Conservation (phyloP, 1,140 invertebrate species). For the Maconellicoccus hirsutus region DNA sequence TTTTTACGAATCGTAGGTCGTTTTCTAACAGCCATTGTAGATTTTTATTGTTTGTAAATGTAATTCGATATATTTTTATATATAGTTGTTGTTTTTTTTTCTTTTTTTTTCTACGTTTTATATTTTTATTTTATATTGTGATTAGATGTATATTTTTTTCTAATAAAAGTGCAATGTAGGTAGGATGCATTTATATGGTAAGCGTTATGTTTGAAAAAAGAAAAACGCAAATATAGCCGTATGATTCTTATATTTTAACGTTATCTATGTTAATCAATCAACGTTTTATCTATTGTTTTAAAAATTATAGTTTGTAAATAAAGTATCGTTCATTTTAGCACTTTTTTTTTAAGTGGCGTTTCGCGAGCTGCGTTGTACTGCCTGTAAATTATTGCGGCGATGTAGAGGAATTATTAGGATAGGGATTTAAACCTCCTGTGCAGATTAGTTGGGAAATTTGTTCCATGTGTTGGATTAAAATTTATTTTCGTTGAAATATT, state of each 20-base stretch:
- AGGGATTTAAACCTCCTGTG: too few relatives aligned
- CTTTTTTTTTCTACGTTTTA: conserved; percentile 8
- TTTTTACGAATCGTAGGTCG: conserved; percentile 8
- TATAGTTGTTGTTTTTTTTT: neutral
- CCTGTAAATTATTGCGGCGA: too few relatives aligned
- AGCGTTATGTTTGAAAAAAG: neutral
- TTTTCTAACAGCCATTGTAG: conserved; percentile 3
- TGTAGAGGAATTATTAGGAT: too few relatives aligned
- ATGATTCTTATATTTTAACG: neutral
- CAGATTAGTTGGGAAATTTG: too few relatives aligned
- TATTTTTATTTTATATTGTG: conserved; percentile 10
- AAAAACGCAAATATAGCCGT: neutral
- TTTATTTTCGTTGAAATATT: too few relatives aligned
- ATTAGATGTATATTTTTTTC: neutral
- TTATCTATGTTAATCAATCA: conserved; percentile 9
- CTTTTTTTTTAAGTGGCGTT: too few relatives aligned
- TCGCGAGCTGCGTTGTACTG: too few relatives aligned
- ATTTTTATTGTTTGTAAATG: conserved; percentile 5
- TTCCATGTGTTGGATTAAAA: too few relatives aligned
- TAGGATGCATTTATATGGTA: neutral
- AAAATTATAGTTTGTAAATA: conserved; percentile 3
- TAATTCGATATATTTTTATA: neutral
- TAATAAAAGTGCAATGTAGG: neutral
- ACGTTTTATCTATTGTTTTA: conserved; percentile 4
- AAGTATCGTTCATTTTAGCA: conserved; percentile 7